A percentile compares a stretch with the other conserved stretches of the same genome.
phyloP scores from a whole-genome alignment of 2,113 vertebrate genomes.

The Cryptotis parvus region DNA sequence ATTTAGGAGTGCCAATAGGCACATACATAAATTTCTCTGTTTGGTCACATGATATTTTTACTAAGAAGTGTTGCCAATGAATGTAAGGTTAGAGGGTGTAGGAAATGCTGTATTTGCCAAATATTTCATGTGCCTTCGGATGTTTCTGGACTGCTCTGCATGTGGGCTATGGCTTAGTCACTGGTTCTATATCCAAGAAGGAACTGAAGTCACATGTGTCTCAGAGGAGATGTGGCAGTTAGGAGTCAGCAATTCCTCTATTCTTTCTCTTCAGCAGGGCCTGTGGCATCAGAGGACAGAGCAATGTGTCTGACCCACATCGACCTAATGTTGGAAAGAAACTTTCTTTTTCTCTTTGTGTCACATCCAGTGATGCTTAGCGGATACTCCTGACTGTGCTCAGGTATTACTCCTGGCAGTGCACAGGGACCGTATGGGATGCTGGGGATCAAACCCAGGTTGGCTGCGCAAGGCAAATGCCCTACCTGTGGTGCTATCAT shows the following conservation, averaged over 20 bases:
- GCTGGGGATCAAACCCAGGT: too few relatives aligned
- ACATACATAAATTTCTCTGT: neutral
- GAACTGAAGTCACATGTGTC: neutral
- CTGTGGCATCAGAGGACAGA: neutral
- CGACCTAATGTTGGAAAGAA: neutral
- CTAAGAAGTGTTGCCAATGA: neutral
- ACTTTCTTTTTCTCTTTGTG: too few relatives aligned
- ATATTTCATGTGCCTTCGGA: neutral
- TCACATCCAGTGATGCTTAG: too few relatives aligned
- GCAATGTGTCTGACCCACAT: neutral
- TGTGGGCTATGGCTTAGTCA: neutral
- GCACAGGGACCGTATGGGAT: too few relatives aligned
- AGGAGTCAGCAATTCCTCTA: neutral
- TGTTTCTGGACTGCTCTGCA: neutral
- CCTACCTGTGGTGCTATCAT: too few relatives aligned
- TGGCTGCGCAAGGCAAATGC: too few relatives aligned
- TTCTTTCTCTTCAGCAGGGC: neutral
- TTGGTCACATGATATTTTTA: neutral
- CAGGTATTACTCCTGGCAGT: too few relatives aligned
- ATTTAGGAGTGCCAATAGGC: neutral
- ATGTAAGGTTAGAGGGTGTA: neutral
- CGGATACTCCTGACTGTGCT: too few relatives aligned
- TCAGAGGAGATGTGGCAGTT: neutral
- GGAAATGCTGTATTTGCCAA: neutral
- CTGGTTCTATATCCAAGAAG: neutral